Evolutionary conservation across 2,113 vertebrate genomes (phyloP).

Genomic region (Cyanocitta stelleri): DNA sequence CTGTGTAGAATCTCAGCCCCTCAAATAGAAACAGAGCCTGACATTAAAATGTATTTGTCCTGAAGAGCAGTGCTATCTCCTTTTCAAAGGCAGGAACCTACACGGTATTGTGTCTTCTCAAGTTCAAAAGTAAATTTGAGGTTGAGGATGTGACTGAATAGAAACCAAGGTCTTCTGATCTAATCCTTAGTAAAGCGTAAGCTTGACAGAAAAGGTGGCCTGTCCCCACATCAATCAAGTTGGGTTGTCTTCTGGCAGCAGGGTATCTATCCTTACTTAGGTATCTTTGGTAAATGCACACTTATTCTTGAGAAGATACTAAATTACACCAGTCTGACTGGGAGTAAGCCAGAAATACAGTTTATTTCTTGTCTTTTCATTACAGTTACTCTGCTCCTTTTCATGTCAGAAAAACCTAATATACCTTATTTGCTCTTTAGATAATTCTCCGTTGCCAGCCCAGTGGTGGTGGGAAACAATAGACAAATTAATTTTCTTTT

Average conservation of each 20-base stretch:
- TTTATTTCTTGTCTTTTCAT: not conserved
- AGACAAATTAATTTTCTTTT: not conserved
- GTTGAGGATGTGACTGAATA: not conserved
- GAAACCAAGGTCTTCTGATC: not conserved
- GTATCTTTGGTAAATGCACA: not conserved
- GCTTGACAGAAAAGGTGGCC: not conserved
- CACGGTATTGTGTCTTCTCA: not conserved
- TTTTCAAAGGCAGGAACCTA: not conserved
- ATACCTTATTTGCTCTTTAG: not conserved
- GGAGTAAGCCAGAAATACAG: not conserved
- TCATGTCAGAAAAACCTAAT: not conserved
- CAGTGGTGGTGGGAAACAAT: fast-evolving
- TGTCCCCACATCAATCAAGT: not conserved
- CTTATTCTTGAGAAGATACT: not conserved
- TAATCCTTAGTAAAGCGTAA: not conserved
- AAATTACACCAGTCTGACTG: not conserved
- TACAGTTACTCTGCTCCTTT: not conserved
- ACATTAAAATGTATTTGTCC: not conserved
- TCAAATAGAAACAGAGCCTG: not conserved
- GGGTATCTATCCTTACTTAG: not conserved
- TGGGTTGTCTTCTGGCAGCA: not conserved
- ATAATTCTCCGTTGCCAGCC: not conserved
- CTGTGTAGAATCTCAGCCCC: not conserved
- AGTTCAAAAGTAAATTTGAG: not conserved
- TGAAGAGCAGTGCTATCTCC: not conserved